A percentile compares a stretch with the other conserved stretches of the same genome.
These are phyloP conservation scores for Nipponacmea schrenckii DNA, from an alignment of 2,888 invertebrate genomes.

Conservation along the genomic window DNA sequence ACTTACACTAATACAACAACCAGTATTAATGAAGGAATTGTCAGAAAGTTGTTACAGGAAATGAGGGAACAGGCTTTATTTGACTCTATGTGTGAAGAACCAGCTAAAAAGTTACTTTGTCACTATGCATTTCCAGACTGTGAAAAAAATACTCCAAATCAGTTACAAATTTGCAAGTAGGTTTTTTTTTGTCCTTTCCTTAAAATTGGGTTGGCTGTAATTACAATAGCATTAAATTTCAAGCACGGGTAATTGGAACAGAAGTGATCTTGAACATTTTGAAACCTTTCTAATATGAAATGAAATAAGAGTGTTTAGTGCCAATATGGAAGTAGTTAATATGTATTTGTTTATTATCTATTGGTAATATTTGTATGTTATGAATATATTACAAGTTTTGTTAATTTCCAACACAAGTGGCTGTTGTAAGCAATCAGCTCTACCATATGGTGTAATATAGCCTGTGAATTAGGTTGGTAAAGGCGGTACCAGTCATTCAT, in stretches of 20 bases:
- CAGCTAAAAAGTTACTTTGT: slow-evolving; percentile 90
- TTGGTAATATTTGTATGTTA: too few species aligned
- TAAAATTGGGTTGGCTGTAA: too few species aligned
- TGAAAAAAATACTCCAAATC: slow-evolving; percentile 60
- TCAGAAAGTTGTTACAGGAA: slow-evolving; percentile 39
- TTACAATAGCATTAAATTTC: too few species aligned
- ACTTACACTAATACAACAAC: slow-evolving; percentile 26
- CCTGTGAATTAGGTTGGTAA: background rate
- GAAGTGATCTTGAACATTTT: too few species aligned
- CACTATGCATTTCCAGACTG: slow-evolving; percentile 93
- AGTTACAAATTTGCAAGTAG: slow-evolving; percentile 48
- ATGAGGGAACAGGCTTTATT: slow-evolving; percentile 31
- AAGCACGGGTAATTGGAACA: too few species aligned
- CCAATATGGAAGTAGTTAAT: too few species aligned
- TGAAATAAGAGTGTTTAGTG: too few species aligned
- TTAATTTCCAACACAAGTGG: slow-evolving; percentile 5
- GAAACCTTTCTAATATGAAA: too few species aligned
- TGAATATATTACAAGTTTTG: background rate
- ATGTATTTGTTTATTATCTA: too few species aligned
- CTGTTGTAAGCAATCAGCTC: background rate
- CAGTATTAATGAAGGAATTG: slow-evolving; percentile 40
- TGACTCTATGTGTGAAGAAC: slow-evolving; percentile 75
- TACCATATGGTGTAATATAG: background rate
- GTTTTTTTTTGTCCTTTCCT: background rate
- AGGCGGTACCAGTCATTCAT: slow-evolving; percentile 4